A percentile compares a stretch with the other conserved stretches of the same genome.
Conservation (phyloP, 1,140 invertebrate genomes). For the Drosophila asahinai region DNA sequence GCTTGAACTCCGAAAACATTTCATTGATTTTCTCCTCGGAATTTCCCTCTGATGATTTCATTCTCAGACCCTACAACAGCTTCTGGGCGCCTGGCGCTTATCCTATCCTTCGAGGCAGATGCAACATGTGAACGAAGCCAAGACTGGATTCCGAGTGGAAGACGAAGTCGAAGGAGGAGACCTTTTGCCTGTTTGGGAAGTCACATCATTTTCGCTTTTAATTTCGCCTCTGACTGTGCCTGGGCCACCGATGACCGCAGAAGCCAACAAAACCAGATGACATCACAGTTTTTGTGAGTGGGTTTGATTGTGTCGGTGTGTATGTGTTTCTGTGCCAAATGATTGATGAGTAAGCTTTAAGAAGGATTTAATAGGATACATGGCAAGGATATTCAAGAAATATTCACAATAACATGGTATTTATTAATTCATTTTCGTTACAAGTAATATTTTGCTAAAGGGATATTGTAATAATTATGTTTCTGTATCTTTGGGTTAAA, state of each 20-base stretch:
- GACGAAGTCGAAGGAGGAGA: conserved; percentile 15
- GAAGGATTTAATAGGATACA: not conserved
- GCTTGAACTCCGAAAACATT: conserved; percentile 44
- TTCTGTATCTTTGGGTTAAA: not conserved
- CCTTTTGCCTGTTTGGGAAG: conserved; percentile 31
- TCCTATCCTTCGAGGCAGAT: conserved; percentile 47
- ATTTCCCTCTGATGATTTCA: conserved; percentile 63
- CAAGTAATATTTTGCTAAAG: not conserved
- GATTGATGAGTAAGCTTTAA: conserved; percentile 50
- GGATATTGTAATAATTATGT: not conserved
- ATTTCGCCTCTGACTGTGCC: conserved; percentile 39
- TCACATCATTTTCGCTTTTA: conserved; percentile 67
- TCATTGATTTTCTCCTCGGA: conserved; percentile 62
- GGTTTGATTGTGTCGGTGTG: conserved; percentile 40
- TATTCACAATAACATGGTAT: not conserved
- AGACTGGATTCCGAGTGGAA: conserved; percentile 42
- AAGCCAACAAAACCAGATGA: conserved; percentile 62
- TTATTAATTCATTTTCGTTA: not conserved
- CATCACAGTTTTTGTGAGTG: conserved; percentile 68
- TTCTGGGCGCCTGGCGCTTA: conserved; percentile 28
- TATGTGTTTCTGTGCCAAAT: conserved; percentile 8
- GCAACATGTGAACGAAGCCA: conserved; percentile 57
- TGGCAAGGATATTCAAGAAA: conserved; percentile 6
- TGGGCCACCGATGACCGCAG: conserved; percentile 39
- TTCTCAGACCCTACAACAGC: conserved; percentile 25